Base-by-base conservation (phyloP, 2,888 invertebrate species). In the Prenolepis imparis region DNA sequence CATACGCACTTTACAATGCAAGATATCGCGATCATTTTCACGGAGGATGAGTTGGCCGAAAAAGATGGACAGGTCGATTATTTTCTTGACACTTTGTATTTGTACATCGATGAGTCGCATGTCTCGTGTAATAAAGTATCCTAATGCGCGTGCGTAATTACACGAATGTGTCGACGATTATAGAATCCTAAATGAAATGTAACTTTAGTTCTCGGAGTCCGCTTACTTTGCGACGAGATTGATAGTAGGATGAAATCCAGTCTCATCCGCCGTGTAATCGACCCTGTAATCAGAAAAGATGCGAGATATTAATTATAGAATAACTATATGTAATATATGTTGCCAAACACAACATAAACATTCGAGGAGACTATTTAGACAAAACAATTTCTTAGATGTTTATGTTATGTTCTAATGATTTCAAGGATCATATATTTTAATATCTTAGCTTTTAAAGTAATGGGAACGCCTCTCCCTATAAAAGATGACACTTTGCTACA, bases 191-290 rank as follows among this genome's bases (percentile, higher is more conserved):
- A 48, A 18, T 48, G 1, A 59, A 15, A 57, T 44, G 70, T 78
- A 73, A 83, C 73, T 80, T 82, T 67, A 55, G 59, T 83, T 73
- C 68, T 77, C 78, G 66, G 66, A 28, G 32, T 15, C 83, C 18
- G 28, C 28, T 87, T 89, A 87, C 80, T 88, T 88, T 84, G 92
- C 92, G 70, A 91, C 91, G 24, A 94, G 94, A 75, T 93, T 91
- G 64, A 94, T 93, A 11, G 91, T 93, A 4, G 94, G 94, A 77
- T 94, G 94, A 89, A 93, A 95, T 66, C 94, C 94, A 84, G 93
- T 93, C 75, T 94, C 93, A 86, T 94, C 94, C 3, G 94, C 94
- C 21, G 91, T 94, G 75, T 94, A 95, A 80, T 94, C 93, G 67
- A 95, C 94, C 88, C 92, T 92, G 90, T 91, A 93, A 86, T 70